A percentile compares a stretch with the other conserved stretches of the same genome.
phyloP scores from a whole-genome alignment of 2,797 vertebrate genomes.

The Hoplostethus mediterraneus region DNA sequence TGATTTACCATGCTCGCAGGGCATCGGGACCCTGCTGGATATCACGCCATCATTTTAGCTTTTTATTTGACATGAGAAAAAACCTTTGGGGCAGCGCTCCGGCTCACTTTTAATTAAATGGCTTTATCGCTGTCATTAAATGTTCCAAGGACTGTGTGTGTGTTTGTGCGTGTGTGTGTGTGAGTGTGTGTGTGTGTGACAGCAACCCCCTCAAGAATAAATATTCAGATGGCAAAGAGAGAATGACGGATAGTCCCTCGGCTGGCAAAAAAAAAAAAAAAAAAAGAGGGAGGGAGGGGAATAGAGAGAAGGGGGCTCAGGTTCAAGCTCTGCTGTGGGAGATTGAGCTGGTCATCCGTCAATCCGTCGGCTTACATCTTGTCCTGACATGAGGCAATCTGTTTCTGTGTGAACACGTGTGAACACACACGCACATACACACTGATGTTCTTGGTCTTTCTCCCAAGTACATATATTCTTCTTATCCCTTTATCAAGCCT shows the following conservation, averaged over 20 bases:
- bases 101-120: conserved; percentile 75
- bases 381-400: conserved; percentile 63
- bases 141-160: conserved; percentile 30
- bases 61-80: conserved; percentile 71
- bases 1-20: conserved; percentile 39
- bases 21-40: conserved; percentile 35
- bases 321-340: conserved; percentile 57
- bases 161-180: conserved; percentile 15
- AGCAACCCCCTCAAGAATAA: conserved; percentile 51
- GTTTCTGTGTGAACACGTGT: conserved; percentile 36
- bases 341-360: conserved; percentile 70
- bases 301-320: conserved; percentile 39
- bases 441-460: conserved; percentile 26
- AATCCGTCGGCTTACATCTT: conserved; percentile 69
- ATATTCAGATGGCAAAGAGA: conserved; percentile 64
- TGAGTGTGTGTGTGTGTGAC: conserved; percentile 24
- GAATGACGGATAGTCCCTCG: conserved; percentile 62
- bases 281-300: conserved; percentile 18
- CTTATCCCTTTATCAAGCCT: conserved; percentile 38
- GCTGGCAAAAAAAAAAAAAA: conserved; percentile 30
- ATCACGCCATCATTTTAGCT: conserved; percentile 57
- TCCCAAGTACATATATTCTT: conserved; percentile 23
- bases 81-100: conserved; percentile 48
- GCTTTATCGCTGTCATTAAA: conserved; percentile 65
- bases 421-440: conserved; percentile 31